Evolutionary conservation across 2,797 vertebrate genomes (phyloP).

Genomic region (Miichthys miiuy): DNA sequence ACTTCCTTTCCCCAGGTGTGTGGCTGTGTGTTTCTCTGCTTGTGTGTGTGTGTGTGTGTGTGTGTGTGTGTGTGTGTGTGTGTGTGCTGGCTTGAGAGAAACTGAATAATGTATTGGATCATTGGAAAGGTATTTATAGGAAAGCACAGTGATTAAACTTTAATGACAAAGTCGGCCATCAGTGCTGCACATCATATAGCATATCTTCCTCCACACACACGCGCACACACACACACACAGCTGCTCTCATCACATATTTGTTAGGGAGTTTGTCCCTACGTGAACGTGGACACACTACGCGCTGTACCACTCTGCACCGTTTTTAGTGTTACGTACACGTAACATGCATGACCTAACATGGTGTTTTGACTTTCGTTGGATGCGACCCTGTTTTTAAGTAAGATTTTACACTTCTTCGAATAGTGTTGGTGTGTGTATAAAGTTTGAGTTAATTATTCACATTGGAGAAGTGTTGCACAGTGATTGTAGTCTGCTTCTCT

Average conservation of each 20-base stretch:
- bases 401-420: background rate
- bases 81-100: slow-evolving; percentile 59
- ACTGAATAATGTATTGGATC: slow-evolving; percentile 85
- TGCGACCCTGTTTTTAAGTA: background rate
- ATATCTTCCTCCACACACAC: slow-evolving; percentile 38
- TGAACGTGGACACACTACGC: slow-evolving; percentile 26
- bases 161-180: slow-evolving; percentile 78
- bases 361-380: slow-evolving; percentile 12
- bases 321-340: slow-evolving; percentile 28
- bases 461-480: slow-evolving; percentile 10
- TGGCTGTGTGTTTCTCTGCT: slow-evolving; percentile 53
- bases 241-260: slow-evolving; percentile 34
- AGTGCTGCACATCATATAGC: slow-evolving; percentile 64
- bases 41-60: slow-evolving; percentile 51
- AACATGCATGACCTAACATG: no score
- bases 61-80: slow-evolving; percentile 38
- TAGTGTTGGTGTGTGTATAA: slow-evolving; percentile 7
- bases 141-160: slow-evolving; percentile 82
- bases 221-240: slow-evolving; percentile 22
- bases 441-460: slow-evolving; percentile 45
- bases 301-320: slow-evolving; percentile 29
- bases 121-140: slow-evolving; percentile 86
- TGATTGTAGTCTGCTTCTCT: slow-evolving; percentile 3
- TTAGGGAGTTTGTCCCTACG: slow-evolving; percentile 40
- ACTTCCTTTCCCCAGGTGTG: slow-evolving; percentile 40